Conservation (phyloP, 2,888 invertebrate species). For the Nematopogon swammerdamellus region DNA sequence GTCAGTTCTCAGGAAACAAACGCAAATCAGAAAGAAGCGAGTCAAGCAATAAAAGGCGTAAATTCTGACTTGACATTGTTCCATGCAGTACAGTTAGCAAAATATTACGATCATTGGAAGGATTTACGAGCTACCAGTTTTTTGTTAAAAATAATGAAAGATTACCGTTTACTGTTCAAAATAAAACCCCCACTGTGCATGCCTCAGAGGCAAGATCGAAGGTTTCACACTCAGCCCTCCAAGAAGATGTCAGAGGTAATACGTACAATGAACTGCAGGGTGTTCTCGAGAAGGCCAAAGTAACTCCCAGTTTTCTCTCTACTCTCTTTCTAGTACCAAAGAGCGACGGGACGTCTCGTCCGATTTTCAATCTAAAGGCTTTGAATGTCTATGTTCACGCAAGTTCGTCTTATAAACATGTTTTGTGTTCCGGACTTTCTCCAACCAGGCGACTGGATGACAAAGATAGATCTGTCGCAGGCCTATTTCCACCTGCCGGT, state of each 20-base stretch:
- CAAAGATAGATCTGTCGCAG: neutral
- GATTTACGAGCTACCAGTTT: too few species aligned
- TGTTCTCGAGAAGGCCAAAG: too few species aligned
- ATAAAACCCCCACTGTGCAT: conserved; percentile 1
- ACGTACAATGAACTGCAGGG: too few species aligned
- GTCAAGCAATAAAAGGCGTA: too few species aligned
- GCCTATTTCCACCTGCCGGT: neutral
- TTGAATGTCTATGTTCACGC: neutral
- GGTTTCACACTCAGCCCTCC: too few species aligned
- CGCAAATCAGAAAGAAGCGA: too few species aligned
- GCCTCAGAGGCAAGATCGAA: too few species aligned
- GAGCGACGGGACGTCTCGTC: neutral
- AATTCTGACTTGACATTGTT: too few species aligned
- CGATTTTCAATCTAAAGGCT: neutral
- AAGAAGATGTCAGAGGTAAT: too few species aligned
- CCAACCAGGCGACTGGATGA: neutral
- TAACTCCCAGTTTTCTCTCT: neutral
- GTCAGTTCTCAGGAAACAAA: too few species aligned
- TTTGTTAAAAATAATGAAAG: conserved; percentile 1
- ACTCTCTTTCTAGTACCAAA: neutral
- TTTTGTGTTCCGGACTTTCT: neutral
- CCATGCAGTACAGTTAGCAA: too few species aligned
- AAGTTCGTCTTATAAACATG: neutral
- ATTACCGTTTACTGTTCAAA: conserved; percentile 1
- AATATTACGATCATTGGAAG: too few species aligned